These are phyloP conservation scores for Dysmachus trigonus DNA, from an alignment of 2,888 invertebrate genomes.

Conservation along the genomic window DNA sequence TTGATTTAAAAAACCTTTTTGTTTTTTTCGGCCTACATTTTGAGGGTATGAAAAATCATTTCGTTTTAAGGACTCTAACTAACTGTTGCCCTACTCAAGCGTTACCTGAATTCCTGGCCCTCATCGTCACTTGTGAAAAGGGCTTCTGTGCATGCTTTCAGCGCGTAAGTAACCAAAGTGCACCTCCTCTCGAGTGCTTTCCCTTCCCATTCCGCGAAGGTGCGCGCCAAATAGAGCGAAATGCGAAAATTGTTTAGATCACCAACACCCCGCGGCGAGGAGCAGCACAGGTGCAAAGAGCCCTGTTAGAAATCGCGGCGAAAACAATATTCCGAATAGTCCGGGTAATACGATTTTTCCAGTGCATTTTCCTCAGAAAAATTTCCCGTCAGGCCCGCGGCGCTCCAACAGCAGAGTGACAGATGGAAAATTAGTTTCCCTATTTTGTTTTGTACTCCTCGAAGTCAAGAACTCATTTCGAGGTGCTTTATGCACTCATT, in stretches of 20 bases:
- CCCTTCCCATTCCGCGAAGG: background rate
- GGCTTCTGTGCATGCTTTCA: background rate
- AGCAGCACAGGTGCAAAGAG: background rate
- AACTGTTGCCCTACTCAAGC: background rate
- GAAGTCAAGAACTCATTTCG: slow-evolving; percentile 18
- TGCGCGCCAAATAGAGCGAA: background rate
- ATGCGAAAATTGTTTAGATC: background rate
- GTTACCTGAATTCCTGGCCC: background rate
- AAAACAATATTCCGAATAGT: background rate
- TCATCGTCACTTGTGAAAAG: background rate
- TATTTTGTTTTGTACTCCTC: background rate
- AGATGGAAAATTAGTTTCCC: slow-evolving; percentile 28
- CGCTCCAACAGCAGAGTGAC: background rate
- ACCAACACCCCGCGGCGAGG: background rate
- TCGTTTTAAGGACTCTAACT: background rate
- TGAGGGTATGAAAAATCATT: background rate
- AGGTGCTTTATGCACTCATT: background rate
- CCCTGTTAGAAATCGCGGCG: background rate
- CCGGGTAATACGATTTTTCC: background rate
- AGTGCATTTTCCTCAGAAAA: background rate
- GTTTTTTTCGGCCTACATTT: background rate
- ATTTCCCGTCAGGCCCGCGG: background rate
- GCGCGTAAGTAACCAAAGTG: background rate
- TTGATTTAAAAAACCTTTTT: too few species aligned
- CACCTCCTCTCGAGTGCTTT: background rate